These are phyloP conservation scores for Emydocephalus ijimae DNA, from an alignment of 2,113 vertebrate genomes.

Conservation along the genomic window DNA sequence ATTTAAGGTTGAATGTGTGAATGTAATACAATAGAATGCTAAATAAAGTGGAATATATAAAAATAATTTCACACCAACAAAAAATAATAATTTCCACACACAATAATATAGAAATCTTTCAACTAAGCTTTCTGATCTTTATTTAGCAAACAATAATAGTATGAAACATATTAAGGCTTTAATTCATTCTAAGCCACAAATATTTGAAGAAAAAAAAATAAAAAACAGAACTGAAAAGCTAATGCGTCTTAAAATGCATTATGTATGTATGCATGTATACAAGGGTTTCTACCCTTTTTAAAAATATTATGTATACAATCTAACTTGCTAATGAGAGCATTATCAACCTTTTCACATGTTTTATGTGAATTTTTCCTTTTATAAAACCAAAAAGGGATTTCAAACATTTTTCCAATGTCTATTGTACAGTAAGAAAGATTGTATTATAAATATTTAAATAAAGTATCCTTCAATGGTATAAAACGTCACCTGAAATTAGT, in stretches of 20 bases:
- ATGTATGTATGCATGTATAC: neutral
- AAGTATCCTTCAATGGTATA: neutral
- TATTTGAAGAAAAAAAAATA: neutral
- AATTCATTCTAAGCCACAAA: neutral
- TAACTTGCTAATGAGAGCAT: slow-evolving; percentile 20
- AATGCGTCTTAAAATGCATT: neutral
- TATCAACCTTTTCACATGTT: slow-evolving; percentile 10
- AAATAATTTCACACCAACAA: neutral
- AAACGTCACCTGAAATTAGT: slow-evolving; percentile 6
- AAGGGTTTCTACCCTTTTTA: neutral
- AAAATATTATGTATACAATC: slow-evolving; percentile 19
- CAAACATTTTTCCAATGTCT: neutral
- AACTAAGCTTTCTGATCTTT: neutral
- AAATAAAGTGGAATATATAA: slow-evolving; percentile 32
- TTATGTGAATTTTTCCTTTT: slow-evolving; percentile 31
- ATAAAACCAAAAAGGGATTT: slow-evolving; percentile 23
- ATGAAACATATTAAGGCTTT: neutral
- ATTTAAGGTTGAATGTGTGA: slow-evolving; percentile 56
- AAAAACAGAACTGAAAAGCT: neutral
- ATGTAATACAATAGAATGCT: slow-evolving; percentile 48
- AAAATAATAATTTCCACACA: neutral
- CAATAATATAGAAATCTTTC: neutral
- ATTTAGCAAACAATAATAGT: neutral
- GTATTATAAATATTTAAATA: neutral
- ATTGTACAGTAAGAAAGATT: neutral